Evolutionary conservation across 2,113 vertebrate species (phyloP), one percentile per base, ranked within the genome.

Genomic region (Pangasianodon gigas): DNA sequence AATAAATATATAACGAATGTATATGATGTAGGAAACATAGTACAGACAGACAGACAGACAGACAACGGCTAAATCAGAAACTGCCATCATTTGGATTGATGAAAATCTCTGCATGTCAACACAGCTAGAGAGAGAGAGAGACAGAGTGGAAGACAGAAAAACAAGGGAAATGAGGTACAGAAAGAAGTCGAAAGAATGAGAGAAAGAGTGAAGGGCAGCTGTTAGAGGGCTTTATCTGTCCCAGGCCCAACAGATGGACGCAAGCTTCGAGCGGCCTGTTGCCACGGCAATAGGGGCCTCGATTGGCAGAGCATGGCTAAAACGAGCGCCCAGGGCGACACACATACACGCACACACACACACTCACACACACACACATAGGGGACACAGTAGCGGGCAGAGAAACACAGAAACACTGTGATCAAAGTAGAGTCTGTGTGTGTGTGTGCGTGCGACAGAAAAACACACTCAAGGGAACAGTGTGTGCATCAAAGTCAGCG

Each of bases 191-290:
- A 62, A 24, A 48, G 79, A 84, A 74, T 56, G 62, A 81, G 56
- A 54, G 32, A 58, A 74, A 67, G 81, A 85, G 69, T 86, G 89
- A 88, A 41, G 90, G 93, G 89, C 94, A 95, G 96, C 95, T 95
- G 93, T 94, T 41, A 0, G 87, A 44, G 89, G 90, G 93, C 93
- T 96, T 96, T 95, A 96, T 95, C 93, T 88, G 93, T 6, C 65
- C 88, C 93, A 96, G 95, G 93, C 95, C 95, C 85, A 92, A 96
- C 96, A 97, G 96, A 97, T 96, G 96, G 96, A 93, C 94, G 92
- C 91, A 94, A 92, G 88, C 91, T 93, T 94, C 93, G 91, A 95
- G 95, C 94, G 94, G 95, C 93, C 93, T 91, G 94, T 93, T 77
- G 93, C 84, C 88, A 93, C 93, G 91, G 93, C 91, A 92, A 87